These are phyloP conservation scores for Trochalopteron elliotii DNA, from an alignment of 2,113 vertebrate species.

Conservation along the genomic window DNA sequence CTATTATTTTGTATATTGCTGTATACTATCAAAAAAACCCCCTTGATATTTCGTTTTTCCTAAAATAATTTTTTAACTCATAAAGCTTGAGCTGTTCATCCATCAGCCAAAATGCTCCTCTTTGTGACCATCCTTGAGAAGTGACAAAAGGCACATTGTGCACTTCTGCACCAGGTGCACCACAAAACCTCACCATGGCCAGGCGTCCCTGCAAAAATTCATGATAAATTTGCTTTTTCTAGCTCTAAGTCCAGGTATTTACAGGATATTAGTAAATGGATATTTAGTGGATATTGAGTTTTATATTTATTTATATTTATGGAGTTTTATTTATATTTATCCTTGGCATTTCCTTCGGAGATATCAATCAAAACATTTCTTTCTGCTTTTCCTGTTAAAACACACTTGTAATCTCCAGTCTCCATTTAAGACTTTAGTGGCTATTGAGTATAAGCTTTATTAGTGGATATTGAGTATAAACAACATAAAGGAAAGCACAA, in stretches of 20 bases:
- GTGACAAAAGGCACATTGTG: background rate
- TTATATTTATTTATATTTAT: no score
- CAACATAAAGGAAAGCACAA: background rate
- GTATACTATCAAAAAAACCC: background rate
- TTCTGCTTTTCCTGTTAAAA: background rate
- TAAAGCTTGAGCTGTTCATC: background rate
- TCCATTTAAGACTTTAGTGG: background rate
- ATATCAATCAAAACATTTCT: slow-evolving; percentile 48
- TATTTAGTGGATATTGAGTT: no score
- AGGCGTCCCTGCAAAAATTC: background rate
- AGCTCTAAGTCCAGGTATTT: background rate
- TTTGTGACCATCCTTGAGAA: background rate
- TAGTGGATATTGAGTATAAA: background rate
- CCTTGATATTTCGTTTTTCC: background rate
- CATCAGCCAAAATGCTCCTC: background rate
- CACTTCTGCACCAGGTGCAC: background rate
- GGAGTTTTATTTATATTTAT: slow-evolving; percentile 64
- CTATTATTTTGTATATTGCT: background rate
- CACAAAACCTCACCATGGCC: fast-evolving
- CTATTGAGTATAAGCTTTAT: no score
- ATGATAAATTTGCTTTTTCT: background rate
- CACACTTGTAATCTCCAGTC: background rate
- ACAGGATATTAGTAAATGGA: no score
- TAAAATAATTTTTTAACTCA: background rate
- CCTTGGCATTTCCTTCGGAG: slow-evolving; percentile 49